Percentiles rank a stretch among this genome's conserved stretches.
Conservation (phyloP, 2,113 vertebrate species). For the Chaetodon auriga region DNA sequence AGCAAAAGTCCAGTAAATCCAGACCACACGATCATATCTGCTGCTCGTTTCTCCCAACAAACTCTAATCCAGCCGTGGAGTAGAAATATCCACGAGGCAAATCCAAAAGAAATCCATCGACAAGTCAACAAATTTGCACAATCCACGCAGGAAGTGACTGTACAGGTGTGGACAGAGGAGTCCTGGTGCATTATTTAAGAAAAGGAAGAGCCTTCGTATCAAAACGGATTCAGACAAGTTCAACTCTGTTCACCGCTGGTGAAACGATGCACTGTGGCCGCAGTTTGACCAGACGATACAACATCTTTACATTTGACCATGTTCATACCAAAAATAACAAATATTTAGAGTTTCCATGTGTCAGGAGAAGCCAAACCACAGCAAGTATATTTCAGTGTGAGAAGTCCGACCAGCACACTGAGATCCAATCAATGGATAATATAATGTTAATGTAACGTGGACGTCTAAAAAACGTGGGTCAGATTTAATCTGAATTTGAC, state of each 20-base stretch:
- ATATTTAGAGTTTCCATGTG: too few species aligned
- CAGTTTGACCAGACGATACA: neutral
- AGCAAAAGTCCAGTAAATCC: neutral
- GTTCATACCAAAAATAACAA: neutral
- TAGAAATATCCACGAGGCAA: neutral
- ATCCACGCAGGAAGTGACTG: neutral
- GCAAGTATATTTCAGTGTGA: neutral
- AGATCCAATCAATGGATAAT: neutral
- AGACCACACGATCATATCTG: neutral
- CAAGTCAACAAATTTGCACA: too few species aligned
- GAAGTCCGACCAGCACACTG: neutral
- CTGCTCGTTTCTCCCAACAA: neutral
- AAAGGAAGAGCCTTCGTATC: neutral
- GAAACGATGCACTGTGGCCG: too few species aligned
- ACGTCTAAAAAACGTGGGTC: too few species aligned
- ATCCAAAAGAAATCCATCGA: neutral
- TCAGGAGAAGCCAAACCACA: too few species aligned
- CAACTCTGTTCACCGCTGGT: neutral
- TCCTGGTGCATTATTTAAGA: neutral
- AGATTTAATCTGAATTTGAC: too few species aligned
- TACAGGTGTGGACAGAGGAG: neutral
- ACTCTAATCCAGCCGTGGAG: neutral
- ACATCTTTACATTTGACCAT: neutral
- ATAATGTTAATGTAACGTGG: neutral
- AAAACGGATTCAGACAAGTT: neutral